Conservation (phyloP, 2,113 vertebrate species). For the Vulpes ferrilata region DNA sequence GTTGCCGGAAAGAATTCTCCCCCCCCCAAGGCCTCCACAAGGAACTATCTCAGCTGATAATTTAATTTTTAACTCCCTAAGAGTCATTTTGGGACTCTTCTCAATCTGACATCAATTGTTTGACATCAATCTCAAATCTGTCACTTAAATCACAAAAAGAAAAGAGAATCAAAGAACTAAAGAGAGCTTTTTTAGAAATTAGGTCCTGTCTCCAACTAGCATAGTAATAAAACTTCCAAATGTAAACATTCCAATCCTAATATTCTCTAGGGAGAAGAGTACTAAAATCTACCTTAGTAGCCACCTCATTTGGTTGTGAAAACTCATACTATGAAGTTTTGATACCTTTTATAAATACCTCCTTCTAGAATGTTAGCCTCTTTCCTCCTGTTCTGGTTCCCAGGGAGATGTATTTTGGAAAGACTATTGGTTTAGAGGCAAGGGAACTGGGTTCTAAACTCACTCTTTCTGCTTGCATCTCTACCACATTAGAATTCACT, state of each 20-base stretch:
- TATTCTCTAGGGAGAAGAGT: not conserved
- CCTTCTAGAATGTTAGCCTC: constrained; percentile 49
- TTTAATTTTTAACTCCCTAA: not conserved
- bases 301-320: not conserved
- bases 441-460: not conserved
- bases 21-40: not conserved
- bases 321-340: constrained; percentile 28
- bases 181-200: not conserved
- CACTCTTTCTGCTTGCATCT: not conserved
- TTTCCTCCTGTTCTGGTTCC: constrained; percentile 48
- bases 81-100: not conserved
- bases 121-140: not conserved
- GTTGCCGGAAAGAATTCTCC: not conserved
- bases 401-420: constrained; percentile 1
- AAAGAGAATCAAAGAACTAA: constrained; percentile 11
- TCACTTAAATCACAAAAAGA: constrained; percentile 29
- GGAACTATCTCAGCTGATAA: not conserved
- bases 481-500: not conserved
- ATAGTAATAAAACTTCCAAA: constrained; percentile 12
- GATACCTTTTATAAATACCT: not conserved
- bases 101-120: not conserved
- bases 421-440: not conserved
- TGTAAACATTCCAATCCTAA: constrained; percentile 23
- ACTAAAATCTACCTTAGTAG: not conserved
- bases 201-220: not conserved